Evolutionary conservation across 2,797 vertebrate genomes (phyloP).

Genomic region (Etheostoma perlongum): DNA sequence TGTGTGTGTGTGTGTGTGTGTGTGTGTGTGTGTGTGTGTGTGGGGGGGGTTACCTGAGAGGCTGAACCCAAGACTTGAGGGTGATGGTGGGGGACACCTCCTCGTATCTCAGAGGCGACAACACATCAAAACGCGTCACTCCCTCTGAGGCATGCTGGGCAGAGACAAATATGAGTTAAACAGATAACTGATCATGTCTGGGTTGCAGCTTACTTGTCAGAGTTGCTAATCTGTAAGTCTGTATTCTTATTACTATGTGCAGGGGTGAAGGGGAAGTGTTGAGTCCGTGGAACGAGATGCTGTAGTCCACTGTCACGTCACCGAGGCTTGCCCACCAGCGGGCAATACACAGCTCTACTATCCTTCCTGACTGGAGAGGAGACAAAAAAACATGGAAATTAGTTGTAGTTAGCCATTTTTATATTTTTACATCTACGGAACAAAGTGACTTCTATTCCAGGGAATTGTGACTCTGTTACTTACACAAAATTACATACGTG

Average conservation of each 20-base stretch:
- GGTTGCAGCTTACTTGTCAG: not conserved
- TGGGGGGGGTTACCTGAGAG: constrained; percentile 87
- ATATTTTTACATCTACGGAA: not conserved
- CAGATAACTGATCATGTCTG: not conserved
- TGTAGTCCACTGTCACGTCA: constrained; percentile 95
- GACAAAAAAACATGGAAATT: constrained; percentile 19
- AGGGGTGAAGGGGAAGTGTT: constrained; percentile 89
- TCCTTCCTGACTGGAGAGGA: constrained; percentile 88
- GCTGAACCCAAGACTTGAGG: constrained; percentile 98
- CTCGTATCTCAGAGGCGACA: constrained; percentile 93
- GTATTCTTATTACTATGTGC: constrained; percentile 91
- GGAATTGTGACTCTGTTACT: not conserved
- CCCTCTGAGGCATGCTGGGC: constrained; percentile 95
- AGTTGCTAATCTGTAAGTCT: not conserved
- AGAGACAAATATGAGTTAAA: constrained; percentile 19
- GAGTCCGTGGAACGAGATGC: constrained; percentile 94
- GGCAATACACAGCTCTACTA: constrained; percentile 96
- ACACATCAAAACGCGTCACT: constrained; percentile 93
- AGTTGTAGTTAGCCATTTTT: not conserved
- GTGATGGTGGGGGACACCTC: constrained; percentile 95
- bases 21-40: not conserved
- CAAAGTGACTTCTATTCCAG: not conserved
- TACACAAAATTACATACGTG: not conserved
- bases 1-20: not conserved
- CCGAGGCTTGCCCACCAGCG: constrained; percentile 99